phyloP scores from a whole-genome alignment of 2,113 vertebrate species.

The Jaculus jaculus region DNA sequence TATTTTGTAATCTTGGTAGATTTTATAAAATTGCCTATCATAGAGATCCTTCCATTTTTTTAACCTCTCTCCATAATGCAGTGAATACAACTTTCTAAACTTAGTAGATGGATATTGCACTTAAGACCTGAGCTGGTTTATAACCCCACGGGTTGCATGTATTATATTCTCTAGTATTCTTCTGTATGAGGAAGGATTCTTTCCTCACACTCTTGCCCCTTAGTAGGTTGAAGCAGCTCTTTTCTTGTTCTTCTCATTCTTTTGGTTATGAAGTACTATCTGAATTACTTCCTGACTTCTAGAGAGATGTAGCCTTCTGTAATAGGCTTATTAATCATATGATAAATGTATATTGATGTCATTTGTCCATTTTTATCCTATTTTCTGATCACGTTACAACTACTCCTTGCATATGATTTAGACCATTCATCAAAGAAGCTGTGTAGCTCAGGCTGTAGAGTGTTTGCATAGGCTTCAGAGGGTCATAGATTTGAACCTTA shows the following conservation, averaged over 20 bases:
- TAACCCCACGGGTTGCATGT: not conserved
- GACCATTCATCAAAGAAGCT: not conserved
- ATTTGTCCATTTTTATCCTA: not conserved
- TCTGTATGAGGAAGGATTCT: not conserved
- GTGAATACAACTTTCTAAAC: not conserved
- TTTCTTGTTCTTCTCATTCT: not conserved
- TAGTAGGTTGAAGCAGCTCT: not conserved
- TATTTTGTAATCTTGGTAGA: conserved; percentile 19
- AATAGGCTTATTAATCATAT: not conserved
- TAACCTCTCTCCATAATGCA: not conserved
- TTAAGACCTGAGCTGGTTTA: not conserved
- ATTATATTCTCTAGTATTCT: not conserved
- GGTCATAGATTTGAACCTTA: too few species aligned
- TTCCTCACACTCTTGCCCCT: not conserved
- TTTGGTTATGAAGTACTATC: not conserved
- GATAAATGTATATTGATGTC: not conserved
- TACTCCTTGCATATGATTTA: not conserved
- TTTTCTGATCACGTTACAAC: not conserved
- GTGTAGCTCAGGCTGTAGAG: too few species aligned
- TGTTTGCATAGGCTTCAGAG: too few species aligned
- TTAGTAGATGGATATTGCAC: not conserved
- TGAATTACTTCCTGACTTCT: not conserved
- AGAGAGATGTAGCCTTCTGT: not conserved
- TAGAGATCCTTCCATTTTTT: not conserved
- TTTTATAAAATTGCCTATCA: not conserved